Conservation (phyloP, 2,797 vertebrate species). For the Champsocephalus esox region DNA sequence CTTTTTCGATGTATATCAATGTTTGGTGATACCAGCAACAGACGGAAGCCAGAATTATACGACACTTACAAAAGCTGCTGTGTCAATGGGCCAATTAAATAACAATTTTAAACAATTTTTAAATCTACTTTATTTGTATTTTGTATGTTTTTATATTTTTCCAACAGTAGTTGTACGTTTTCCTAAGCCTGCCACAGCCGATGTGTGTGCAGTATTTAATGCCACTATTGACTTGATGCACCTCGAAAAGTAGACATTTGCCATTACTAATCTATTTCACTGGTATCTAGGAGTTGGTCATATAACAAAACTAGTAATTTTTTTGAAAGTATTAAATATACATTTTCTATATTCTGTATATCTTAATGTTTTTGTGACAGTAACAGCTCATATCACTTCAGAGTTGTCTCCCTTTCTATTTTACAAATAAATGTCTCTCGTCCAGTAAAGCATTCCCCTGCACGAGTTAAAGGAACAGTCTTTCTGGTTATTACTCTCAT, state of each 20-base stretch:
- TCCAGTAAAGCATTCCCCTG: constrained; percentile 26
- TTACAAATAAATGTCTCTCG: constrained; percentile 49
- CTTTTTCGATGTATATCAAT: constrained; percentile 69
- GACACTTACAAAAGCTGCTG: constrained; percentile 45
- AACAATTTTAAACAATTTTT: constrained; percentile 70
- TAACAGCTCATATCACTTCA: constrained; percentile 64
- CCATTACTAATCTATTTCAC: constrained; percentile 65
- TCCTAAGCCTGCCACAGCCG: constrained; percentile 64
- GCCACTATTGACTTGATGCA: constrained; percentile 52
- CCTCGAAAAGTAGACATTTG: constrained; percentile 63
- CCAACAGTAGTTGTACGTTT: constrained; percentile 59
- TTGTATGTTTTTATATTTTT: constrained; percentile 85
- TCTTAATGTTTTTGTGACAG: constrained; percentile 74
- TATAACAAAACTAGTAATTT: constrained; percentile 57
- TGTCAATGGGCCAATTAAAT: constrained; percentile 64
- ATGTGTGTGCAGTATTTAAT: constrained; percentile 48
- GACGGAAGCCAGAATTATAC: constrained; percentile 45
- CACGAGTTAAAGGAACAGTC: constrained; percentile 13
- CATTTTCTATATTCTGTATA: constrained; percentile 80
- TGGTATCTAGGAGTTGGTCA: constrained; percentile 58
- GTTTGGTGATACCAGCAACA: constrained; percentile 76
- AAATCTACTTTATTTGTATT: constrained; percentile 81
- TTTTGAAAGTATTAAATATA: constrained; percentile 70
- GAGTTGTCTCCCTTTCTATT: constrained; percentile 49
- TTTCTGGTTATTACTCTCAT: background rate